These are phyloP conservation scores for Pampusana beccarii DNA, from an alignment of 2,113 vertebrate genomes.

Conservation along the genomic window DNA sequence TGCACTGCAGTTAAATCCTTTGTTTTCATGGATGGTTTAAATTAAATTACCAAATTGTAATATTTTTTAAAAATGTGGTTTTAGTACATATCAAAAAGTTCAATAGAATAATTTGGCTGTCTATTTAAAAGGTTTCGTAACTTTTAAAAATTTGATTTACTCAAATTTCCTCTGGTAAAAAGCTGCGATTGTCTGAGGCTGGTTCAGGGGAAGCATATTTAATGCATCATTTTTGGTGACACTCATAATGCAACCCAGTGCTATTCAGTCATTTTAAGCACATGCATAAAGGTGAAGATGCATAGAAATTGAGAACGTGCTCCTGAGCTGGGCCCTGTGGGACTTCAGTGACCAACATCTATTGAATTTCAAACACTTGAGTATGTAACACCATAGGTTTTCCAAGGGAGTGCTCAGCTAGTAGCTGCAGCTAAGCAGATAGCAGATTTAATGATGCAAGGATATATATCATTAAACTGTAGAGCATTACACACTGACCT, in stretches of 20 bases:
- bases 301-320: neutral
- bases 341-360: neutral
- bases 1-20: slow-evolving; percentile 17
- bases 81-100: neutral
- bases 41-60: neutral
- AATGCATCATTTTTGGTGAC: neutral
- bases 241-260: neutral
- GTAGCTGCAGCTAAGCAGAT: neutral
- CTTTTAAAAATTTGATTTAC: neutral
- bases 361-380: neutral
- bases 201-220: neutral
- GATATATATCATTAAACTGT: neutral
- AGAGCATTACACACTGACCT: neutral
- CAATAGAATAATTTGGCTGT: neutral
- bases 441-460: neutral
- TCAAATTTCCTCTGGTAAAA: neutral
- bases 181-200: neutral
- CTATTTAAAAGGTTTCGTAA: neutral
- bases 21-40: slow-evolving; percentile 20
- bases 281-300: neutral
- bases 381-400: neutral
- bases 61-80: neutral
- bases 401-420: neutral
- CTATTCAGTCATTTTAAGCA: neutral
- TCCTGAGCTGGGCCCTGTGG: neutral